Base-by-base conservation (phyloP, 2,113 vertebrate species). In the Daboia siamensis region DNA sequence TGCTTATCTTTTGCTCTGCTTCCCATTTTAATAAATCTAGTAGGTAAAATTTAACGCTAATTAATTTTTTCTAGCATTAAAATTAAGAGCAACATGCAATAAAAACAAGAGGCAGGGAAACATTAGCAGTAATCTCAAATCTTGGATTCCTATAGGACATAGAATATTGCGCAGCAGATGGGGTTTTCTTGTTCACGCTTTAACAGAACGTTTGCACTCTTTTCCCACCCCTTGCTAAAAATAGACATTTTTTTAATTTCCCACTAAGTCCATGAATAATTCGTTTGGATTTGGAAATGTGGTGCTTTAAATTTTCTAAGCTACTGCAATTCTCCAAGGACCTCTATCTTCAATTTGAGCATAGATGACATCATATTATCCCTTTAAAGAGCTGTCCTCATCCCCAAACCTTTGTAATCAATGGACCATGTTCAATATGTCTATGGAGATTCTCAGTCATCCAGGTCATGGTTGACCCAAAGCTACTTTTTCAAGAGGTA, bases 51-150 rank as follows among this genome's bases (percentile, higher is more conserved):
- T 95, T 95, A 94, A 95, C 92, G 93, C 87, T 95, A 46, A 51
- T 93, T 92, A 95, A 96, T 95, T 94, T 95, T 94, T 94, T 93
- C 94, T 95, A 94, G 94, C 93, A 74, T 92, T 94, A 93, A 89
- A 96, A 95, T 96, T 96, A 96, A 94, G 95, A 92, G 93, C 93
- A 95, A 95, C 94, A 93, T 95, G 93, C 93, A 94, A 93, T 94
- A 94, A 94, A 93, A 95, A 95, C 93, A 94, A 56, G 94, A 94
- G 91, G 93, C 23, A 84, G 39, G n/a, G 1, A 84, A 85, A 15
- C 90, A 26, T 55, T 95, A 95, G 94, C 52, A 96, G 61, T 44
- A 93, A 80, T 55, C 93, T 55, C 88, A 94, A 86, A 94, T 39
- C n/a, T 92, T 23, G 17, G 85, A 88, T 93, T 96, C 95, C 92